Evolutionary conservation across 2,113 vertebrate genomes (phyloP).

Genomic region (Rhombomys opimus): DNA sequence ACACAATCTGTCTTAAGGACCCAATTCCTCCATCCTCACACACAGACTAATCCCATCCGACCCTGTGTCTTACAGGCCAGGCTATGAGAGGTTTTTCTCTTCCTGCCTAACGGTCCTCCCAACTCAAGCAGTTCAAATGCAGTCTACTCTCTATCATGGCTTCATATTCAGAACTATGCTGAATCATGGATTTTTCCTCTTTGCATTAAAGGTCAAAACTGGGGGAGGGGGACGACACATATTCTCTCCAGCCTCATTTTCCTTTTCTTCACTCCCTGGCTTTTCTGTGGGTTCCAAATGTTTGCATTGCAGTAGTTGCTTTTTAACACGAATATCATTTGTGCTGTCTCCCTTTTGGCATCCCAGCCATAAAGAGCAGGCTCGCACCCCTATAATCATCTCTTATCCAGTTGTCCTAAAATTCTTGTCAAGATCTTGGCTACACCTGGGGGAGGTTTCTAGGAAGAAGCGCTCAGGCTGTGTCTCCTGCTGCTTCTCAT

Average conservation of each 20-base stretch:
- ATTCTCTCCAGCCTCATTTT: background rate
- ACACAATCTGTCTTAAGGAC: background rate
- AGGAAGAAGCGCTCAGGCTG: background rate
- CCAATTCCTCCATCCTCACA: background rate
- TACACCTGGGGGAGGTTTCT: background rate
- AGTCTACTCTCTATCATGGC: background rate
- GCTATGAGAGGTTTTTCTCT: background rate
- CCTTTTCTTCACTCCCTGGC: background rate
- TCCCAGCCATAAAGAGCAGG: background rate
- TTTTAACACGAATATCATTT: background rate
- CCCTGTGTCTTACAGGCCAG: background rate
- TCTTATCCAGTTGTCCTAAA: background rate
- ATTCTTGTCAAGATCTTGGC: background rate
- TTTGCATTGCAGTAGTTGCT: background rate
- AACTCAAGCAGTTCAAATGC: background rate
- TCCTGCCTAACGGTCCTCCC: background rate
- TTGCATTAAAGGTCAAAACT: background rate
- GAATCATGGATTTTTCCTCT: background rate
- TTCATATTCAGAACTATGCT: background rate
- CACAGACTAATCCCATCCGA: background rate
- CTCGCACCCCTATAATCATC: background rate
- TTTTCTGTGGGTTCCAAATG: background rate
- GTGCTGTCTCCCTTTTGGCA: background rate
- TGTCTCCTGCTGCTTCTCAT: background rate
- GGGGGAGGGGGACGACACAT: background rate